phyloP scores from a whole-genome alignment of 2,113 vertebrate species.

The Piaya cayana region DNA sequence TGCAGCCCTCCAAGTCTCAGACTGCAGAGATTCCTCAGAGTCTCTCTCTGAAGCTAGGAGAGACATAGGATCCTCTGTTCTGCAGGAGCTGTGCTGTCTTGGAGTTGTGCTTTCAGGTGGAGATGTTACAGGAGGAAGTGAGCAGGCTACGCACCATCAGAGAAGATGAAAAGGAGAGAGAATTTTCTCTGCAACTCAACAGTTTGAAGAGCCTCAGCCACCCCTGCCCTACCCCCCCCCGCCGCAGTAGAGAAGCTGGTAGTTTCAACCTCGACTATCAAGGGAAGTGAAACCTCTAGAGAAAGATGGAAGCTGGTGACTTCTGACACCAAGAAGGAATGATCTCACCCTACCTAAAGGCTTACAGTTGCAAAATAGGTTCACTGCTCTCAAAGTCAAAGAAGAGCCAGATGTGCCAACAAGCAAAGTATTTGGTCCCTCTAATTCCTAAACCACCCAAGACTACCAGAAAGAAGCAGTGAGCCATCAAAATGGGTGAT shows the following conservation, averaged over 20 bases:
- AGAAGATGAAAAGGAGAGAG: background rate
- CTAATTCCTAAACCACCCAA: background rate
- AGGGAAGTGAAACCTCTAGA: background rate
- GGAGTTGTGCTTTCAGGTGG: background rate
- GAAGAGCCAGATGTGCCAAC: background rate
- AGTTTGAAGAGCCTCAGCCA: background rate
- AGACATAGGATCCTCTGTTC: background rate
- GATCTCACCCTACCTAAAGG: background rate
- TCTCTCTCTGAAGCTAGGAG: background rate
- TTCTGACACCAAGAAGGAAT: background rate
- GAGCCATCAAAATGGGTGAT: rapidly evolving
- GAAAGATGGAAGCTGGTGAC: background rate
- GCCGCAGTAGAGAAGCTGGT: background rate
- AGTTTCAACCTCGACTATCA: background rate
- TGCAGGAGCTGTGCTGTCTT: background rate
- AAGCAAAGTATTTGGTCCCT: background rate
- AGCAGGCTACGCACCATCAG: background rate
- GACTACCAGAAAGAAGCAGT: background rate
- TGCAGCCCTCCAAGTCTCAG: background rate
- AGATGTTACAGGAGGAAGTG: background rate
- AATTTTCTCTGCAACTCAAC: background rate
- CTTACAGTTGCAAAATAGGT: background rate
- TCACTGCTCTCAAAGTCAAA: rapidly evolving
- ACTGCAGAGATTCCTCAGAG: background rate
- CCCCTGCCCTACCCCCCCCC: no score